Conservation (phyloP, 2,888 invertebrate genomes). For the Vannuccia rotundouncinata region DNA sequence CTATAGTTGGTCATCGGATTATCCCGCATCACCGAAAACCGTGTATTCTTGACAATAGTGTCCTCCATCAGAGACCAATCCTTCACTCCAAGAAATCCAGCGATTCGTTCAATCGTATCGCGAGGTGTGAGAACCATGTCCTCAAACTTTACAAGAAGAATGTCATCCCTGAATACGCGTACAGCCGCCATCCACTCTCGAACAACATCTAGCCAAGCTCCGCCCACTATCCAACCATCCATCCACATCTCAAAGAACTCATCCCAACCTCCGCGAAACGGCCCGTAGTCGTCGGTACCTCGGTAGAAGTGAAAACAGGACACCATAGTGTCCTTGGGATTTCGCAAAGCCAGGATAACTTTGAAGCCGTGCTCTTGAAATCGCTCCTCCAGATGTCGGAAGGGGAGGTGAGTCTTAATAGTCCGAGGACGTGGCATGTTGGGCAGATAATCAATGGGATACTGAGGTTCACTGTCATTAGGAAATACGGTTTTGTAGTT, state of each 20-base stretch:
- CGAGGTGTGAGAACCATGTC: conserved; percentile 40
- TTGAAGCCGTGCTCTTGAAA: background rate
- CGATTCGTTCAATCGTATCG: conserved; percentile 42
- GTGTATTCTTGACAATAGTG: conserved; percentile 38
- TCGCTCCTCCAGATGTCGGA: conserved; percentile 4
- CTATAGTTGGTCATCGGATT: conserved; percentile 38
- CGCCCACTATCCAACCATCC: conserved; percentile 31
- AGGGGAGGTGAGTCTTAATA: conserved; percentile 29
- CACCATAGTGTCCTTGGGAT: conserved; percentile 29
- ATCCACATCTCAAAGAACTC: conserved; percentile 30
- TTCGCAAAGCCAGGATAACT: background rate
- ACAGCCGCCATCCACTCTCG: conserved; percentile 33
- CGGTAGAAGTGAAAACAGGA: conserved; percentile 24
- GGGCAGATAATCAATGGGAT: conserved; percentile 25
- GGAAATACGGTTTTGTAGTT: conserved; percentile 36
- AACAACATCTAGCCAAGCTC: conserved; percentile 20
- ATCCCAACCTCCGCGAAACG: conserved; percentile 17
- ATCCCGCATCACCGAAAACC: conserved; percentile 40
- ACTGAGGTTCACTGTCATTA: conserved; percentile 7
- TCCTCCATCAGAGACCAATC: conserved; percentile 36
- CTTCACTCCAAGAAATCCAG: conserved; percentile 42
- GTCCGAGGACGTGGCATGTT: conserved; percentile 39
- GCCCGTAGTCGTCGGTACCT: conserved; percentile 29
- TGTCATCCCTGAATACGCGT: background rate
- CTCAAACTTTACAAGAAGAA: conserved; percentile 31